Conservation (phyloP, 2,888 invertebrate species). For the Tryphoninae sp. region DNA sequence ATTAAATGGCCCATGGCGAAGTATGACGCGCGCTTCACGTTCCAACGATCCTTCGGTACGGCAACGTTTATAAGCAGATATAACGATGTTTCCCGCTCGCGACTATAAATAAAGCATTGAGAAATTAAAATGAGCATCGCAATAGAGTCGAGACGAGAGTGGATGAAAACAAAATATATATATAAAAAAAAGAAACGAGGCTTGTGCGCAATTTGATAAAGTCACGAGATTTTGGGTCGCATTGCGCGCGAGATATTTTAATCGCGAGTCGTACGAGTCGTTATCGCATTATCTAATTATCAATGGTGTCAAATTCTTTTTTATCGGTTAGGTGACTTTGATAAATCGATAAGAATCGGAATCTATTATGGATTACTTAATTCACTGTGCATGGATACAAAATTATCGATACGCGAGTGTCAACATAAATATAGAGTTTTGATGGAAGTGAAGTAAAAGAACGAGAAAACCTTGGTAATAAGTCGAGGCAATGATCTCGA, state of each 20-base stretch:
- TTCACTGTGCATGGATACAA: slow-evolving; percentile 9
- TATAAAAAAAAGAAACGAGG: slow-evolving; percentile 9
- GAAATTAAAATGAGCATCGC: neutral
- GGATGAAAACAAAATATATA: neutral
- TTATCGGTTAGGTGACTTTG: slow-evolving; percentile 11
- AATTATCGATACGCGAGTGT: neutral
- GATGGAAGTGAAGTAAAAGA: too few relatives aligned
- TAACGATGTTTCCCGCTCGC: neutral
- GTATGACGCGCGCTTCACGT: slow-evolving; percentile 36
- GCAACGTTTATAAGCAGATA: slow-evolving; percentile 6
- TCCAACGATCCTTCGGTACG: slow-evolving; percentile 22
- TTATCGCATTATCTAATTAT: slow-evolving; percentile 21
- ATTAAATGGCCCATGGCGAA: slow-evolving; percentile 55
- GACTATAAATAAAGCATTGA: neutral
- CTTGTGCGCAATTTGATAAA: slow-evolving; percentile 7
- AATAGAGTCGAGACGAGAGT: neutral
- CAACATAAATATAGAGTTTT: neutral
- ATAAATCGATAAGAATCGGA: neutral
- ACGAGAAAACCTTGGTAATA: neutral
- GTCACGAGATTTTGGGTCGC: neutral
- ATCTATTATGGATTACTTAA: neutral
- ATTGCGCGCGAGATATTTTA: neutral
- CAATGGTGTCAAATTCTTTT: neutral
- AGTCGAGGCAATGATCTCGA: slow-evolving; percentile 3
- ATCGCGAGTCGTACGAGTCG: neutral